A percentile compares a stretch with the other conserved stretches of the same genome.
phyloP scores from a whole-genome alignment of 2,113 vertebrate species.

The Zosterops pallidus region DNA sequence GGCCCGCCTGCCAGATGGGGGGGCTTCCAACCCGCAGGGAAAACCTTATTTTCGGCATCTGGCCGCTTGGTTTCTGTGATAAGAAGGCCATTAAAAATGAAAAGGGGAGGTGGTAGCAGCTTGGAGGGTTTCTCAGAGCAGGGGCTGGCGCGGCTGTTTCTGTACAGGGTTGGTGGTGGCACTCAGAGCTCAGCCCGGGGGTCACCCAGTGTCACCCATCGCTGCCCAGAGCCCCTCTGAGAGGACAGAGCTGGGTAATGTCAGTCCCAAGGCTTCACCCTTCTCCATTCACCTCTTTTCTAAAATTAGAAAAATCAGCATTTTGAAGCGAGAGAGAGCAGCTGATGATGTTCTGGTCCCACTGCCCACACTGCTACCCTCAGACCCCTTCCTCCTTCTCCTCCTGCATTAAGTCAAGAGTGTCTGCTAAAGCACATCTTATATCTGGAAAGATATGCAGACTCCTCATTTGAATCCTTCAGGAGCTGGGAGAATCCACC shows the following conservation, averaged over 20 bases:
- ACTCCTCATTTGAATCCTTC: slow-evolving; percentile 33
- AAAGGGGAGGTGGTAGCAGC: neutral
- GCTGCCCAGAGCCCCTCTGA: neutral
- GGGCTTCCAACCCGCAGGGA: neutral
- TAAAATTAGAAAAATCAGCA: neutral
- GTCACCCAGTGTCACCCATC: rapidly evolving
- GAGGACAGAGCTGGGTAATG: neutral
- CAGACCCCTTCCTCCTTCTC: neutral
- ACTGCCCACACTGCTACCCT: neutral
- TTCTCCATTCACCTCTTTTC: neutral
- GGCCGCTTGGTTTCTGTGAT: neutral
- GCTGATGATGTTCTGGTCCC: neutral
- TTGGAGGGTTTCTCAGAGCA: neutral
- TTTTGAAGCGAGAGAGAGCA: neutral
- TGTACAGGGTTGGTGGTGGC: rapidly evolving
- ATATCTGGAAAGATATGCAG: slow-evolving; percentile 1
- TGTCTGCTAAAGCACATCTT: neutral
- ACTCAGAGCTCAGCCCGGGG: neutral
- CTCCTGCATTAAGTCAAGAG: rapidly evolving
- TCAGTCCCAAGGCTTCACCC: rapidly evolving
- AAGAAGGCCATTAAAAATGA: slow-evolving; percentile 19
- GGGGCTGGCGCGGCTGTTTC: rapidly evolving
- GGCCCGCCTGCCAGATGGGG: neutral
- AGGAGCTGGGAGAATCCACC: slow-evolving; percentile 25
- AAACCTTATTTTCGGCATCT: slow-evolving; percentile 65